phyloP scores from a whole-genome alignment of 1,140 invertebrate genomes.

The Euglossa dilemma region DNA sequence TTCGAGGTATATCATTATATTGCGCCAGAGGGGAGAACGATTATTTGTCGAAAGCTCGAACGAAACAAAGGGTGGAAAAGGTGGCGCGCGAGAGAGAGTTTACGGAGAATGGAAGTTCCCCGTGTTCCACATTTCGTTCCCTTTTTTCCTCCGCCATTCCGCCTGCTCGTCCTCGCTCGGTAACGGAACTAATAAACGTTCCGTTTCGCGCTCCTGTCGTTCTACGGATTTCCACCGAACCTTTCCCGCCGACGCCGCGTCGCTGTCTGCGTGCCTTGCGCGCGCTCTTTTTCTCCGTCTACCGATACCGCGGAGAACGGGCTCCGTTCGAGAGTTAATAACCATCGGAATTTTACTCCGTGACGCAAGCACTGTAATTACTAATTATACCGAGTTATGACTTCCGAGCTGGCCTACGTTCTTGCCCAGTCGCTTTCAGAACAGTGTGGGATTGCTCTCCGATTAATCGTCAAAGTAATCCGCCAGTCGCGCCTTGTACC shows the following conservation, averaged over 20 bases:
- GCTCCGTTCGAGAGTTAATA: not conserved
- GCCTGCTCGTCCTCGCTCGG: not conserved
- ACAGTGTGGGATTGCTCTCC: not conserved
- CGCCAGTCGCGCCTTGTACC: too few relatives aligned
- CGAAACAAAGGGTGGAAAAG: conserved; percentile 25
- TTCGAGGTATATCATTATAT: conserved; percentile 58
- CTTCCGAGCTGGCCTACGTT: not conserved
- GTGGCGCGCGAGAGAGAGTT: conserved; percentile 7
- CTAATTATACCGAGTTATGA: not conserved
- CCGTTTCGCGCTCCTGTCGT: not conserved
- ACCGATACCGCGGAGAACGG: not conserved
- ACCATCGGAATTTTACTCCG: not conserved
- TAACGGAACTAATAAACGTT: conserved; percentile 24
- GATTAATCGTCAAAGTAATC: not conserved
- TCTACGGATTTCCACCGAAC: not conserved
- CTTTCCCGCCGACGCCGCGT: not conserved
- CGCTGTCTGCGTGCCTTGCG: not conserved
- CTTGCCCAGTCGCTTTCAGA: not conserved
- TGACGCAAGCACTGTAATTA: not conserved
- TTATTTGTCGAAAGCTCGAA: conserved; percentile 50
- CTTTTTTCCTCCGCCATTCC: not conserved
- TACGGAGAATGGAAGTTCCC: conserved; percentile 6
- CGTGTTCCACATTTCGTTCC: conserved; percentile 2
- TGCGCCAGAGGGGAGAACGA: conserved; percentile 33
- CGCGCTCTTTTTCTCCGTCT: not conserved